phyloP scores from a whole-genome alignment of 2,888 invertebrate species.

The Euspilapteryx auroguttella region DNA sequence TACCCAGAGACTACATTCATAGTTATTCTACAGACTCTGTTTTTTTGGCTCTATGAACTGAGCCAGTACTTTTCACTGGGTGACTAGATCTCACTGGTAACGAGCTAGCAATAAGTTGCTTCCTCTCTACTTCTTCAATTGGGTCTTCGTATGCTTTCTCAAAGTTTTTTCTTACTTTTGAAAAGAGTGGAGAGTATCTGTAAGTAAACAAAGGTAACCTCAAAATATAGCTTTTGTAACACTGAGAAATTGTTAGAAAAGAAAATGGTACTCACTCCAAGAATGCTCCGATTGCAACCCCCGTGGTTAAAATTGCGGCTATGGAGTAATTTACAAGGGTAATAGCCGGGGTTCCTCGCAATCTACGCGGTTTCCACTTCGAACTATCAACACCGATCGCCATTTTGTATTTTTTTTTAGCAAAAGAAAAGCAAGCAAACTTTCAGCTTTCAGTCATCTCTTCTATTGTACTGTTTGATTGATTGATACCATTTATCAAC shows the following conservation, averaged over 20 bases:
- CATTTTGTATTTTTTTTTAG: conserved; percentile 27
- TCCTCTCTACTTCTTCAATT: conserved; percentile 39
- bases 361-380: conserved; percentile 67
- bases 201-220: conserved; percentile 10
- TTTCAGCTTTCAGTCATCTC: too few relatives aligned
- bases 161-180: conserved; percentile 21
- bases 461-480: too few relatives aligned
- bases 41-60: too few relatives aligned
- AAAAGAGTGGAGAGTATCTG: conserved; percentile 22
- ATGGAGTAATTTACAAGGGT: conserved; percentile 56
- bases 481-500: too few relatives aligned
- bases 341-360: conserved; percentile 67
- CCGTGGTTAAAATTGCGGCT: conserved; percentile 35
- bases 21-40: too few relatives aligned
- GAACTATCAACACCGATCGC: conserved; percentile 55
- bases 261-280: conserved; percentile 46
- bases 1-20: too few relatives aligned
- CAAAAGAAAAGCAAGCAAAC: too few relatives aligned
- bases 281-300: conserved; percentile 31
- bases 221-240: neutral
- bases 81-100: conserved; percentile 21
- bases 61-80: too few relatives aligned
- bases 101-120: conserved; percentile 31
- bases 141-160: conserved; percentile 36
- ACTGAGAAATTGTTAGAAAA: neutral